Conservation (phyloP, 2,888 invertebrate genomes). For the Lasioglossum pauxillum region DNA sequence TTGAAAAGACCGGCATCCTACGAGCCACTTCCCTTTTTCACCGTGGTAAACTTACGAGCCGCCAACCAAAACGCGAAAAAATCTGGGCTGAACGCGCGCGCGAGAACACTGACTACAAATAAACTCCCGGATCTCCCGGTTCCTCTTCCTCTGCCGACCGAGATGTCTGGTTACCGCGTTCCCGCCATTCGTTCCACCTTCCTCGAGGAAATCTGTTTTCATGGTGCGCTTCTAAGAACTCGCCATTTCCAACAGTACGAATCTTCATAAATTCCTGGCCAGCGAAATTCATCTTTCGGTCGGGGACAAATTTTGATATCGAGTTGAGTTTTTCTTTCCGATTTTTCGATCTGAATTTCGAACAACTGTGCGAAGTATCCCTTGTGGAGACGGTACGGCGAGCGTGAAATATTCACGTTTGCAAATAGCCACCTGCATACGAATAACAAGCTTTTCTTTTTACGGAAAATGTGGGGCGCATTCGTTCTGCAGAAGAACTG, state of each 20-base stretch:
- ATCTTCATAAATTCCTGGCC: slow-evolving; percentile 41
- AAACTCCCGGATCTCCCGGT: slow-evolving; percentile 44
- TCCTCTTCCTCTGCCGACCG: slow-evolving; percentile 5
- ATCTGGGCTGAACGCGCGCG: slow-evolving; percentile 26
- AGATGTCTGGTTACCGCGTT: background rate
- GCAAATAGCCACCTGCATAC: background rate
- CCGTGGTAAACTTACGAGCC: slow-evolving; percentile 47
- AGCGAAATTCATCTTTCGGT: background rate
- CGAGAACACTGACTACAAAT: slow-evolving; percentile 40
- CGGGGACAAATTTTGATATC: background rate
- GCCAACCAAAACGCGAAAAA: slow-evolving; percentile 41
- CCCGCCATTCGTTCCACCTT: background rate
- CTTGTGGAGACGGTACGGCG: background rate
- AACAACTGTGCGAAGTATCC: background rate
- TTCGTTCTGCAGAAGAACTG: background rate
- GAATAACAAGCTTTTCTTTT: background rate
- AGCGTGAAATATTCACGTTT: background rate
- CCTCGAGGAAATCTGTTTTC: slow-evolving; percentile 10
- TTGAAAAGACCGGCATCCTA: slow-evolving; percentile 58
- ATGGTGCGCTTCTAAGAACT: background rate
- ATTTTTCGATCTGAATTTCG: background rate
- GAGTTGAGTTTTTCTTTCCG: background rate
- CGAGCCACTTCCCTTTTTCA: slow-evolving; percentile 53
- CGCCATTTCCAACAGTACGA: slow-evolving; percentile 1
- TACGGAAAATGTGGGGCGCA: background rate